phyloP scores from a whole-genome alignment of 2,888 invertebrate species.

The Himalopsyche anomala region DNA sequence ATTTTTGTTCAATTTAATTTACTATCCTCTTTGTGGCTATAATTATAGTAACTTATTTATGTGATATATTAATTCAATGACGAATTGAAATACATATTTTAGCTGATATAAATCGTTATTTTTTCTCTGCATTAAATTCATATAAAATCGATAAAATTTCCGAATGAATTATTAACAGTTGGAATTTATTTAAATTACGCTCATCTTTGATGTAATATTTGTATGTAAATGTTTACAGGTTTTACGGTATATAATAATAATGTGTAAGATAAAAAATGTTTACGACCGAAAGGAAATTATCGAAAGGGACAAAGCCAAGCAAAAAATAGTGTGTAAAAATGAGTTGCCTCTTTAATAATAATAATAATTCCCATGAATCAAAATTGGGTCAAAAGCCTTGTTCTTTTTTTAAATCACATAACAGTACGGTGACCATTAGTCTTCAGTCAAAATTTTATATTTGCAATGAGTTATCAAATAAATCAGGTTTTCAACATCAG shows the following conservation, averaged over 20 bases:
- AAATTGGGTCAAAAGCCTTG: conserved; percentile 25
- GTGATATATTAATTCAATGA: too few species aligned
- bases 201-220: not conserved
- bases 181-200: conserved; percentile 1
- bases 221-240: not conserved
- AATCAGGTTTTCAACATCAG: too few species aligned
- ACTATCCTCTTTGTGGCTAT: too few species aligned
- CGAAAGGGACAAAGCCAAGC: conserved; percentile 3
- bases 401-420: conserved; percentile 26
- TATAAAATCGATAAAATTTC: too few species aligned
- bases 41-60: too few species aligned
- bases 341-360: conserved; percentile 7
- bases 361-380: conserved; percentile 24
- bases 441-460: not conserved
- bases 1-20: too few species aligned
- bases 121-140: too few species aligned
- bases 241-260: conserved; percentile 18
- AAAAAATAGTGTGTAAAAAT: conserved; percentile 6
- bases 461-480: too few species aligned
- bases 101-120: too few species aligned
- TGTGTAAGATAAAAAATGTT: not conserved
- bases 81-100: too few species aligned
- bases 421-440: not conserved
- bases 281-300: not conserved
- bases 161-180: conserved; percentile 7